Percentiles rank a stretch among this genome's conserved stretches.
These are phyloP conservation scores for Ctenicera cuprea DNA, from an alignment of 2,888 invertebrate genomes.

Conservation along the genomic window DNA sequence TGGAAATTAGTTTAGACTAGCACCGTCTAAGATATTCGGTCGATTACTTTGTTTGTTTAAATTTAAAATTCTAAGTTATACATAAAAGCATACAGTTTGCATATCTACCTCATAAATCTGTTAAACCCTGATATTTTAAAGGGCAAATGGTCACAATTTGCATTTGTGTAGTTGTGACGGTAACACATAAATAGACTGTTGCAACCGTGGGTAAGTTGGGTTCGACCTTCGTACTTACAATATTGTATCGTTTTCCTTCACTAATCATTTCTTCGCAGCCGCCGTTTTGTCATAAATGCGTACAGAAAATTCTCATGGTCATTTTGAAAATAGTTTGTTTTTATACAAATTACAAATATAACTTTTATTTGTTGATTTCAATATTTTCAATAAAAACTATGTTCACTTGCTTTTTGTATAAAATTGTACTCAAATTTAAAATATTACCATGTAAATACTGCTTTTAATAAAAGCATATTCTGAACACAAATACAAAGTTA, in stretches of 20 bases:
- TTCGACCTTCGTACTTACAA: slow-evolving; percentile 31
- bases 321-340: too few species aligned
- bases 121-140: slow-evolving; percentile 43
- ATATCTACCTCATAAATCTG: slow-evolving; percentile 50
- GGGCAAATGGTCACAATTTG: slow-evolving; percentile 52
- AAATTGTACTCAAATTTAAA: too few species aligned
- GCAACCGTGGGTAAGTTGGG: slow-evolving; percentile 46
- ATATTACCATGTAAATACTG: too few species aligned
- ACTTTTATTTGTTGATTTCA: too few species aligned
- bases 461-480: too few species aligned
- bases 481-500: too few species aligned
- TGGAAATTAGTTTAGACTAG: slow-evolving; percentile 52
- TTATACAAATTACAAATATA: not conserved
- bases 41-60: slow-evolving; percentile 14
- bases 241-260: too few species aligned
- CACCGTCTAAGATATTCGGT: slow-evolving; percentile 30
- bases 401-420: too few species aligned
- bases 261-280: too few species aligned
- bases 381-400: too few species aligned
- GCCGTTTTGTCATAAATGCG: too few species aligned
- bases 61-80: slow-evolving; percentile 38
- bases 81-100: slow-evolving; percentile 38
- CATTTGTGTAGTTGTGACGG: slow-evolving; percentile 43
- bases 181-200: slow-evolving; percentile 41
- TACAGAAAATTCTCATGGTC: too few species aligned